phyloP scores from a whole-genome alignment of 1,140 invertebrate genomes.

The Lepidurus packardi region DNA sequence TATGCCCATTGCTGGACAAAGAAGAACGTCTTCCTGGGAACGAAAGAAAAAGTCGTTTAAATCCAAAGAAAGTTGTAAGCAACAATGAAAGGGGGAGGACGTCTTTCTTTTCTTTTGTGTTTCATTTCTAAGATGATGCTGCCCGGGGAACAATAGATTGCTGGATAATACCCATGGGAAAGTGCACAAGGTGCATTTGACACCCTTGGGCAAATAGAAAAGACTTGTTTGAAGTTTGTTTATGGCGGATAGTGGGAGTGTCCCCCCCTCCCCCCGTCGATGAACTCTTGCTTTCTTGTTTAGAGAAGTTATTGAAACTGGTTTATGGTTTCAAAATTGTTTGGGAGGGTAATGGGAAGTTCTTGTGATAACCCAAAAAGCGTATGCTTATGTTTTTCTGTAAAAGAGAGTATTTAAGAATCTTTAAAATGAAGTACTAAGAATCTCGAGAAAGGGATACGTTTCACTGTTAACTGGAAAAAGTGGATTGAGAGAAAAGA shows the following conservation, averaged over 20 bases:
- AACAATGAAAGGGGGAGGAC: background rate
- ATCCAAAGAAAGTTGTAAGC: constrained; percentile 8
- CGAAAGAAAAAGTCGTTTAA: background rate
- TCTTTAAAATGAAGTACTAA: too few relatives aligned
- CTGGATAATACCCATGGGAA: background rate
- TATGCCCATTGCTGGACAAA: constrained; percentile 14
- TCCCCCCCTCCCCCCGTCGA: background rate
- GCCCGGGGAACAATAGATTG: background rate
- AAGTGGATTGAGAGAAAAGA: too few relatives aligned
- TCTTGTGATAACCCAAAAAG: too few relatives aligned
- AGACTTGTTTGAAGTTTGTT: background rate
- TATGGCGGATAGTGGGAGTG: background rate
- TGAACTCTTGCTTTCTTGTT: background rate
- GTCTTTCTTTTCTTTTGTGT: background rate
- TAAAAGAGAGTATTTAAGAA: too few relatives aligned
- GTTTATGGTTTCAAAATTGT: too few relatives aligned
- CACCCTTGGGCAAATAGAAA: background rate
- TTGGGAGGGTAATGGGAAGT: too few relatives aligned
- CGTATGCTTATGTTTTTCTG: too few relatives aligned
- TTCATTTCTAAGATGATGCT: background rate
- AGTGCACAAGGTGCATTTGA: constrained; percentile 2
- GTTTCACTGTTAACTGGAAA: too few relatives aligned
- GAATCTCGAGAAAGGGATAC: too few relatives aligned
- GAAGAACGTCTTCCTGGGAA: constrained; percentile 6
- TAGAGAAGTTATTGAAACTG: background rate